These are phyloP conservation scores for Axinella damicornis DNA, from an alignment of 37 sponge, comb jelly and placozoan genomes.

Conservation along the genomic window DNA sequence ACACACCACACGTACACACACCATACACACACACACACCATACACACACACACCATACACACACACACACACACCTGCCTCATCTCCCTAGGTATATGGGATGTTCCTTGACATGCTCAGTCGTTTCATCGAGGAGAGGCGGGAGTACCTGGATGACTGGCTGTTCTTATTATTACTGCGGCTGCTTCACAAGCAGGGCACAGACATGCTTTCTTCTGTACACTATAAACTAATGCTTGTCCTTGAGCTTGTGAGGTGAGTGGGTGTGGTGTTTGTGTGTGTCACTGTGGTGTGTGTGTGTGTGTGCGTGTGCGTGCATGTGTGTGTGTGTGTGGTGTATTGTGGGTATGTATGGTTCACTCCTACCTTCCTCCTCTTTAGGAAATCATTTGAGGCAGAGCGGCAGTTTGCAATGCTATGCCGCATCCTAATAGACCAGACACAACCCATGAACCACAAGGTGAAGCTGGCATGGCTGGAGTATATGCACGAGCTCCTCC, in stretches of 20 bases:
- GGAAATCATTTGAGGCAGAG: constrained; percentile 70
- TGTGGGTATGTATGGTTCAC: too few species aligned
- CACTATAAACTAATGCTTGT: constrained; percentile 65
- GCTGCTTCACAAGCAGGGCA: constrained; percentile 74
- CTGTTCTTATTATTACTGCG: constrained; percentile 73
- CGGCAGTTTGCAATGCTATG: constrained; percentile 68
- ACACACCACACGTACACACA: too few species aligned
- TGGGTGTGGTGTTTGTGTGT: background rate
- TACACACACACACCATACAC: background rate
- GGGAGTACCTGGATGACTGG: constrained; percentile 80
- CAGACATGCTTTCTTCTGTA: constrained; percentile 75
- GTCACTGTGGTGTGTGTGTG: background rate
- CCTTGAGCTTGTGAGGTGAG: constrained; percentile 73
- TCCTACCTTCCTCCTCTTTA: constrained; percentile 12
- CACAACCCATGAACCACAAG: constrained; percentile 84
- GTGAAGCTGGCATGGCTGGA: constrained; percentile 83
- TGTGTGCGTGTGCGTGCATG: background rate
- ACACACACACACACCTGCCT: background rate
- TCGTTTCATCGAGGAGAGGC: constrained; percentile 59
- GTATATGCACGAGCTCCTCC: constrained; percentile 72
- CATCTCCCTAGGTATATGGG: constrained; percentile 58
- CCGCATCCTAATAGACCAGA: constrained; percentile 74
- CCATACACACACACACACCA: too few species aligned
- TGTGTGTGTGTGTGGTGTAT: background rate
- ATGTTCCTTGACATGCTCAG: constrained; percentile 79